Evolutionary conservation across 2,113 vertebrate genomes (phyloP).

Genomic region (Paraplagusia blochii): DNA sequence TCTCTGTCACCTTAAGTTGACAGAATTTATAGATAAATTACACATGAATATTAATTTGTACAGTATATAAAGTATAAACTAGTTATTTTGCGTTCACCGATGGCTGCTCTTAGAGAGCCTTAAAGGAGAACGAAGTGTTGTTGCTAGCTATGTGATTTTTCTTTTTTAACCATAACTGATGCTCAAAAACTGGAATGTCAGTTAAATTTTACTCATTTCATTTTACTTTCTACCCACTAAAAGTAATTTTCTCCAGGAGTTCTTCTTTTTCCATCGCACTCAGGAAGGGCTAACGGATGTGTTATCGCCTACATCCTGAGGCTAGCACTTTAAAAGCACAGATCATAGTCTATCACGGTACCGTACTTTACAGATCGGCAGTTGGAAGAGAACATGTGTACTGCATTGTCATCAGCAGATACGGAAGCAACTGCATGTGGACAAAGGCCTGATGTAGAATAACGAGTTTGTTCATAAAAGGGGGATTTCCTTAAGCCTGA

Average conservation of each 20-base stretch:
- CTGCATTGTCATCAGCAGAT: conserved; percentile 1
- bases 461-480: neutral
- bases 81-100: too few species aligned
- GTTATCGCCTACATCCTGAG: conserved; percentile 22
- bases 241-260: too few species aligned
- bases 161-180: too few species aligned
- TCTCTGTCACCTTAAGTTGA: conserved; percentile 44
- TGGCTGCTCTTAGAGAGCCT: too few species aligned
- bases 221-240: too few species aligned
- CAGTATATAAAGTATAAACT: too few species aligned
- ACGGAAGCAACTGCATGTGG: neutral
- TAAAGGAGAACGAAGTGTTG: too few species aligned
- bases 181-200: too few species aligned
- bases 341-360: neutral
- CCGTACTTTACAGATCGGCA: conserved; percentile 18
- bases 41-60: neutral
- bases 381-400: conserved; percentile 24
- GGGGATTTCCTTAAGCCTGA: conserved; percentile 18
- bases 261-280: neutral
- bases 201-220: too few species aligned
- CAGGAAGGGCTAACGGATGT: conserved; percentile 26
- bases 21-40: conserved; percentile 6
- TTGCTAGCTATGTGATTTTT: too few species aligned
- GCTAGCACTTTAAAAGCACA: neutral
- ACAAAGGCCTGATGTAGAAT: conserved; percentile 1